Conservation (phyloP, 2,797 vertebrate species). For the Macrochelys suwanniensis region DNA sequence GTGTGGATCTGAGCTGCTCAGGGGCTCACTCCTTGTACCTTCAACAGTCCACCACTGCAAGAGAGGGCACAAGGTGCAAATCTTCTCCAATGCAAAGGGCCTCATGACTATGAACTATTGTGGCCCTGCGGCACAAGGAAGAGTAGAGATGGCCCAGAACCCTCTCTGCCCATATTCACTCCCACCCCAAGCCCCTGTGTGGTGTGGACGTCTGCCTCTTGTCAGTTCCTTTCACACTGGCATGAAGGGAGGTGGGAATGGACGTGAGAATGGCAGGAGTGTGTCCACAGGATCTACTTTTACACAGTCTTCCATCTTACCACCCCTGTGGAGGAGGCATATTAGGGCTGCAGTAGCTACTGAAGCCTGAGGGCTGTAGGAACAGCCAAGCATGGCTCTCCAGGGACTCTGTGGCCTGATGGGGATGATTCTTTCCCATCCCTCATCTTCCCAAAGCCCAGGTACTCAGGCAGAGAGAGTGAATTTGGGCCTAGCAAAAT, state of each 20-base stretch:
- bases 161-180: background rate
- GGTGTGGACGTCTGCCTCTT: slow-evolving; percentile 7
- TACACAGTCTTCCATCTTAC: background rate
- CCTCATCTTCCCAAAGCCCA: background rate
- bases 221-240: slow-evolving; percentile 23
- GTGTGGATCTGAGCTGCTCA: background rate
- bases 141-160: background rate
- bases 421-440: slow-evolving; percentile 3
- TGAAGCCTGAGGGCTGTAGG: background rate
- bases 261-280: slow-evolving; percentile 15
- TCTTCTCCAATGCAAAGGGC: background rate
- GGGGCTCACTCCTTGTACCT: background rate
- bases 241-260: background rate
- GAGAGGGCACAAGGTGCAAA: background rate
- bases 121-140: background rate
- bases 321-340: background rate
- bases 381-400: slow-evolving; percentile 15
- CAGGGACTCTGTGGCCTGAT: background rate
- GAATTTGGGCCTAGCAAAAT: slow-evolving; percentile 32
- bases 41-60: background rate
- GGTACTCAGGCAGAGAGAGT: background rate
- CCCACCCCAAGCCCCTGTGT: background rate
- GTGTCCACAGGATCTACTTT: background rate
- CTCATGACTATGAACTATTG: background rate
- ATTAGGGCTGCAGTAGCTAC: background rate